Conservation (phyloP, 2,797 vertebrate genomes). For the Philypnodon macrostomus region DNA sequence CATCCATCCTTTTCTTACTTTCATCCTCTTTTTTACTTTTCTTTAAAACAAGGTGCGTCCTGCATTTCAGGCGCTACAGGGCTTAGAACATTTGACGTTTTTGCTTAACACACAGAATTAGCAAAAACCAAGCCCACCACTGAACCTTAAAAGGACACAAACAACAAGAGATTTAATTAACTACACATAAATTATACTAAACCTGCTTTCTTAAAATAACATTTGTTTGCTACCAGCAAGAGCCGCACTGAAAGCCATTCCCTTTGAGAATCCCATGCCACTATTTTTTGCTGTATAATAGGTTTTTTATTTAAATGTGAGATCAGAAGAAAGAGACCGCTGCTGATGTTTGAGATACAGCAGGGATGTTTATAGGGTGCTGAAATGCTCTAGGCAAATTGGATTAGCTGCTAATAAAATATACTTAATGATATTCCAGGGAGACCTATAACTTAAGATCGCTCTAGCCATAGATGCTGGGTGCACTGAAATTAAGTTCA, state of each 20-base stretch:
- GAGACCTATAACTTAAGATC: constrained; percentile 56
- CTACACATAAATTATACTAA: constrained; percentile 83
- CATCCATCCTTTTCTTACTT: constrained; percentile 58
- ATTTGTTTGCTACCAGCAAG: constrained; percentile 84
- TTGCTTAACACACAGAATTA: constrained; percentile 80
- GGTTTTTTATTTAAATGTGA: constrained; percentile 83
- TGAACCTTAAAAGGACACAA: constrained; percentile 77
- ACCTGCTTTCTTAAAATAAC: constrained; percentile 84
- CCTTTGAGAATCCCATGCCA: constrained; percentile 75
- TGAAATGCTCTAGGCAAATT: constrained; percentile 69
- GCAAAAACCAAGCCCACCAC: constrained; percentile 63
- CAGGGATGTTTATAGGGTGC: constrained; percentile 73
- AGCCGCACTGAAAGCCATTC: constrained; percentile 71
- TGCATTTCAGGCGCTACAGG: constrained; percentile 62
- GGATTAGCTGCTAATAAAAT: constrained; percentile 75
- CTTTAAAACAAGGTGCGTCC: constrained; percentile 67
- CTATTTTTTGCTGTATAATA: constrained; percentile 83
- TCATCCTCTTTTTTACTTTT: constrained; percentile 54
- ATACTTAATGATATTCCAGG: constrained; percentile 73
- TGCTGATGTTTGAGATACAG: constrained; percentile 77
- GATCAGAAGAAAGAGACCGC: constrained; percentile 79
- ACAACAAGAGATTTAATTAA: constrained; percentile 85
- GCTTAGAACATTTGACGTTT: constrained; percentile 74
- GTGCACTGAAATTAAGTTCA: constrained; percentile 58
- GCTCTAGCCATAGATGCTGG: constrained; percentile 56